Evolutionary conservation across 2,797 vertebrate species (phyloP).

Genomic region (Cynopterus sphinx): DNA sequence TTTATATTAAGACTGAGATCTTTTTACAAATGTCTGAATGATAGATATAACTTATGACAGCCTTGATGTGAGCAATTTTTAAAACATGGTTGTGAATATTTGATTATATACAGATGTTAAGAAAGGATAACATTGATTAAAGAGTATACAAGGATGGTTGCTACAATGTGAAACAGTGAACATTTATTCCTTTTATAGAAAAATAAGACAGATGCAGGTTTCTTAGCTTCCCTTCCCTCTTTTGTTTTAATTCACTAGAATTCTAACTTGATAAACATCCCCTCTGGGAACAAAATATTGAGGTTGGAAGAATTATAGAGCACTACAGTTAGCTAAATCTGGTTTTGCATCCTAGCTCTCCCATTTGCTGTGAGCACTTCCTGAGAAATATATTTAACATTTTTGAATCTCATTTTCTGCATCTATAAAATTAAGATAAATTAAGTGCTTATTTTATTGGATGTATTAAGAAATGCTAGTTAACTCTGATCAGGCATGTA

Average conservation of each 20-base stretch:
- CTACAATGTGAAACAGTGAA: not conserved
- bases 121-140: not conserved
- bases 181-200: not conserved
- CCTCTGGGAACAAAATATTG: not conserved
- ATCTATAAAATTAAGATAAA: not conserved
- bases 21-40: not conserved
- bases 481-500: not conserved
- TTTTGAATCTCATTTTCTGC: not conserved
- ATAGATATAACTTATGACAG: not conserved
- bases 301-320: not conserved
- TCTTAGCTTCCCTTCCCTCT: not conserved
- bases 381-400: not conserved
- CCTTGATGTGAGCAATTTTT: not conserved
- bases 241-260: not conserved
- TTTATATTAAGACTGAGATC: conserved; percentile 10
- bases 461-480: not conserved
- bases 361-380: not conserved
- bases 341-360: not conserved
- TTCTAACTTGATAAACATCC: not conserved
- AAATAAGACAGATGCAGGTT: not conserved
- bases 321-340: not conserved
- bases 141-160: not conserved
- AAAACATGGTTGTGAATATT: not conserved
- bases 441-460: not conserved
- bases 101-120: not conserved